These are phyloP conservation scores for Drosophila oshimai DNA, from an alignment of 1,140 invertebrate species.

Conservation along the genomic window DNA sequence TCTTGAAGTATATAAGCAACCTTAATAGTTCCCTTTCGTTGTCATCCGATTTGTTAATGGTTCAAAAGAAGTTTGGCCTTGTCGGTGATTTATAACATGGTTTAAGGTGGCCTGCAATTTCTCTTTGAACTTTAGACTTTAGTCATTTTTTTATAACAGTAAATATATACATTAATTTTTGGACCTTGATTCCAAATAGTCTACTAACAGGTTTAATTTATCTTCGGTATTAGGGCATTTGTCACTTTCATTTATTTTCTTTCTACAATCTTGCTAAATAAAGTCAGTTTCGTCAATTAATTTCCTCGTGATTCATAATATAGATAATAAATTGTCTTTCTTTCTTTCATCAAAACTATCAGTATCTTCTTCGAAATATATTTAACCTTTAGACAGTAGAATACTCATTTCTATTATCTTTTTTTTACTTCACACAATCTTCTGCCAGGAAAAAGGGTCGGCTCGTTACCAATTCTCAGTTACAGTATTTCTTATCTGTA, in stretches of 20 bases:
- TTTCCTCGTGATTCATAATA: constrained; percentile 8
- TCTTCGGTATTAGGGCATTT: neutral
- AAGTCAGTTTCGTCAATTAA: constrained; percentile 4
- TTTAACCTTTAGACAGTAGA: constrained; percentile 2
- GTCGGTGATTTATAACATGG: neutral
- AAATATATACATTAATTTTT: neutral
- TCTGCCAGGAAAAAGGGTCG: neutral
- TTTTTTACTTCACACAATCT: neutral
- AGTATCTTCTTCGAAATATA: neutral
- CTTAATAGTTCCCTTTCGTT: too few species aligned
- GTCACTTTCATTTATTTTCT: neutral
- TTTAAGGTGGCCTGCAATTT: neutral
- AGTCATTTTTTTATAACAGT: neutral
- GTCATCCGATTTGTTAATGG: neutral
- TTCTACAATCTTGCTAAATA: neutral
- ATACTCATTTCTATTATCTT: neutral
- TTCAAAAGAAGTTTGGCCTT: neutral
- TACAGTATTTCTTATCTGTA: neutral
- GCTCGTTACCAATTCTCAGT: neutral
- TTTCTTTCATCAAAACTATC: constrained; percentile 12
- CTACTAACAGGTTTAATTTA: neutral
- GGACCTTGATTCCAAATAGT: neutral
- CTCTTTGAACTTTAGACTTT: too few species aligned
- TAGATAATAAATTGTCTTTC: constrained; percentile 1
- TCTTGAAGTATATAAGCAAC: too few species aligned